phyloP scores from a whole-genome alignment of 2,888 invertebrate species.

The Pollenia griseotomentosa region DNA sequence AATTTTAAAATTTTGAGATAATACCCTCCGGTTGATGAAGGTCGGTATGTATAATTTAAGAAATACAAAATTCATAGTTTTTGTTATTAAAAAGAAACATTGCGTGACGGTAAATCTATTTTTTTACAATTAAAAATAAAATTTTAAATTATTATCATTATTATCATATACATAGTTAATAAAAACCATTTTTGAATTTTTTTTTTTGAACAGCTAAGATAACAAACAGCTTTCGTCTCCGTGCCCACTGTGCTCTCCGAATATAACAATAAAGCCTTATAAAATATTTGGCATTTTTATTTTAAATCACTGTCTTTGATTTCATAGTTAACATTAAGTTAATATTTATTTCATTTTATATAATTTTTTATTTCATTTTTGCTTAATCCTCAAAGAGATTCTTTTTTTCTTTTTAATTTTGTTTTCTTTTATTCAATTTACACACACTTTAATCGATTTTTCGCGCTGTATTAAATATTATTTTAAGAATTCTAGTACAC shows the following conservation, averaged over 20 bases:
- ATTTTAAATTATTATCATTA: not conserved
- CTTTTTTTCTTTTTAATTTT: not conserved
- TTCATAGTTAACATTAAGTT: not conserved
- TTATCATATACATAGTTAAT: too few species aligned
- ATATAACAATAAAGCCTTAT: not conserved
- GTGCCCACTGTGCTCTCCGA: slow-evolving; percentile 7
- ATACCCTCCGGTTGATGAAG: too few species aligned
- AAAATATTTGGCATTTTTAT: not conserved
- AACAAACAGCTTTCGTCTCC: too few species aligned
- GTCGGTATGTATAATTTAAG: too few species aligned
- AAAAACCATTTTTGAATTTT: too few species aligned
- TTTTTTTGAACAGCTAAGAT: too few species aligned
- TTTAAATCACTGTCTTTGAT: not conserved
- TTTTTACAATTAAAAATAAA: not conserved
- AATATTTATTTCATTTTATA: not conserved
- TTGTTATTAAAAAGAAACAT: not conserved
- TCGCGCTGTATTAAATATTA: slow-evolving; percentile 68
- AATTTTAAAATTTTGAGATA: too few species aligned
- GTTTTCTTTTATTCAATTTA: slow-evolving; percentile 22
- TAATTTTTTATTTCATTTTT: not conserved
- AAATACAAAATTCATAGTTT: not conserved
- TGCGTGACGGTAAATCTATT: not conserved
- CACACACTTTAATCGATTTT: slow-evolving; percentile 71
- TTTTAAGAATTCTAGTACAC: slow-evolving; percentile 48
- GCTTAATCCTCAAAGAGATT: not conserved